Evolutionary conservation across 2,888 invertebrate genomes (phyloP).

Genomic region (Cephus runcator): DNA sequence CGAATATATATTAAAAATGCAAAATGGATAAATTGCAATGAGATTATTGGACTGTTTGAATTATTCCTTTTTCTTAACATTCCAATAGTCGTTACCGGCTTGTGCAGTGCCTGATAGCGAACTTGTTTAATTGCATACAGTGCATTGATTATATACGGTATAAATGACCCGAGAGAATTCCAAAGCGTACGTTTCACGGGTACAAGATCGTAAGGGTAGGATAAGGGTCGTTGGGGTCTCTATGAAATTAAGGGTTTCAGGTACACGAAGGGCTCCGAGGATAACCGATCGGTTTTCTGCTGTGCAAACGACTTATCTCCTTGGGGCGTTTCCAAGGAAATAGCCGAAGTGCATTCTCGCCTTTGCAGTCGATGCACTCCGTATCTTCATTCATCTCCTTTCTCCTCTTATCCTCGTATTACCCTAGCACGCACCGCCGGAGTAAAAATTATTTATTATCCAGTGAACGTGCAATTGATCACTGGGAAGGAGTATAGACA

Average conservation of each 20-base stretch:
- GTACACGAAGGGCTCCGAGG: neutral
- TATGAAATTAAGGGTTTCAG: neutral
- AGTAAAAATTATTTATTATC: neutral
- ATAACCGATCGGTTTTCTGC: neutral
- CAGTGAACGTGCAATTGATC: neutral
- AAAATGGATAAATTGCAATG: neutral
- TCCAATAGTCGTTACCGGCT: neutral
- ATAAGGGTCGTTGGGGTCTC: neutral
- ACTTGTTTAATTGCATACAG: neutral
- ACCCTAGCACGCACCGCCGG: neutral
- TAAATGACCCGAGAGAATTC: neutral
- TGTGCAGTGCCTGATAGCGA: neutral
- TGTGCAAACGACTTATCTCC: neutral
- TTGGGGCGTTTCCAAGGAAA: neutral
- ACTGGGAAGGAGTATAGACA: neutral
- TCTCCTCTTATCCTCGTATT: neutral
- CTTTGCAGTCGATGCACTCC: neutral
- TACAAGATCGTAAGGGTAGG: neutral
- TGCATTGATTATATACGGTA: neutral
- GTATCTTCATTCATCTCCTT: neutral
- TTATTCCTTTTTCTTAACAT: neutral
- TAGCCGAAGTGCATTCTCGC: neutral
- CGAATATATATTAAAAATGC: neutral
- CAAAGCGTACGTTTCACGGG: neutral
- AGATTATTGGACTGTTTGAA: neutral